Evolutionary conservation across 53 echinoderm and acorn worm genomes (phyloP).

Genomic region (Antedon mediterranea): DNA sequence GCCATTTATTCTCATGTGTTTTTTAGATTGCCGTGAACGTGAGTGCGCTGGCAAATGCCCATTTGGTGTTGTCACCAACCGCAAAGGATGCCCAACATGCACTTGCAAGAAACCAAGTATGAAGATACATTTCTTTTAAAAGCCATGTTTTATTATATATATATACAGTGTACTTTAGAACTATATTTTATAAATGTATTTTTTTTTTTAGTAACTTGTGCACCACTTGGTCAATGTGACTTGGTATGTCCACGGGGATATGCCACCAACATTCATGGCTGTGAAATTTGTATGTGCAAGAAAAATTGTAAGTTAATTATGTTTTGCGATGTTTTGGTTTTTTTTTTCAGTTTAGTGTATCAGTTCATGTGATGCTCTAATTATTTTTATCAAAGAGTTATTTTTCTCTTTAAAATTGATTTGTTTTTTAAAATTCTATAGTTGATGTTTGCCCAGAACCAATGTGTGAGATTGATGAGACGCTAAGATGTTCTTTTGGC

Average conservation of each 20-base stretch:
- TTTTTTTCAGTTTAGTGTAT: too few species aligned
- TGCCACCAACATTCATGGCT: conserved; percentile 13
- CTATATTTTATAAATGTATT: neutral
- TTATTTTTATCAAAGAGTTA: too few species aligned
- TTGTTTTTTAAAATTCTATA: neutral
- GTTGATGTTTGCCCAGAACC: conserved; percentile 9
- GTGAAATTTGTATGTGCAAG: conserved; percentile 19
- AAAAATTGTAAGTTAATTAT: conserved; percentile 15
- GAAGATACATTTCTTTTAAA: neutral
- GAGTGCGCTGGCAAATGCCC: conserved; percentile 3
- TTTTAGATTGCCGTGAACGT: neutral
- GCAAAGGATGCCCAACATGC: conserved; percentile 15
- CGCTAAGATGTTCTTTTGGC: neutral
- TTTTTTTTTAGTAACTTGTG: neutral
- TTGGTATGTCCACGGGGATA: conserved; percentile 7
- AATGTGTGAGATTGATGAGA: conserved; percentile 3
- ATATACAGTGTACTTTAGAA: too few species aligned
- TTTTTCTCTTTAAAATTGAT: neutral
- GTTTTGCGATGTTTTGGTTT: too few species aligned
- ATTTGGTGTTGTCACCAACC: conserved; percentile 15
- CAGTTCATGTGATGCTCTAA: too few species aligned
- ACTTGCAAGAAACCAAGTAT: conserved; percentile 21
- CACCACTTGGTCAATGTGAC: conserved; percentile 12
- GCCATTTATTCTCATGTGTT: too few species aligned
- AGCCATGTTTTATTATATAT: too few species aligned